A percentile compares a stretch with the other conserved stretches of the same genome.
phyloP scores from a whole-genome alignment of 2,113 vertebrate species.

The Natator depressus region DNA sequence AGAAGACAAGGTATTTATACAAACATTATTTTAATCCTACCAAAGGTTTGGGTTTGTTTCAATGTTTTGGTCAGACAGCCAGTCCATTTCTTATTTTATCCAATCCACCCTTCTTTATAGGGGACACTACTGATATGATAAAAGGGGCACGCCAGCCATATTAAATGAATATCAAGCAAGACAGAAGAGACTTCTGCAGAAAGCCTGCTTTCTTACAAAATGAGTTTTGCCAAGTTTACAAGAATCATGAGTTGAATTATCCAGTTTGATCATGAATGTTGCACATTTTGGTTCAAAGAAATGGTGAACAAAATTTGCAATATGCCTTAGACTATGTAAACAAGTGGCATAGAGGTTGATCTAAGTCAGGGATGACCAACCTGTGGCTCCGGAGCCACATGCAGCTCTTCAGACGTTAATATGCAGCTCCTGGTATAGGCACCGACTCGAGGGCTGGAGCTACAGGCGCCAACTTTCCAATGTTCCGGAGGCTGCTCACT shows the following conservation, averaged over 20 bases:
- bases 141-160: not conserved
- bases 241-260: not conserved
- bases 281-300: not conserved
- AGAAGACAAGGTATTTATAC: accelerated
- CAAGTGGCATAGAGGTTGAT: not conserved
- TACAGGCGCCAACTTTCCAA: too few species aligned
- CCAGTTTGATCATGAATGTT: not conserved
- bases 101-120: not conserved
- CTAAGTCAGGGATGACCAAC: not conserved
- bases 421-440: too few species aligned
- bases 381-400: too few species aligned
- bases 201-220: not conserved
- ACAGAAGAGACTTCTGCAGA: not conserved
- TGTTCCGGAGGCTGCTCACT: too few species aligned
- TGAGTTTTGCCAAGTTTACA: not conserved
- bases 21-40: not conserved
- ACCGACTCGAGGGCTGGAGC: too few species aligned
- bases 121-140: not conserved
- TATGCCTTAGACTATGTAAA: not conserved
- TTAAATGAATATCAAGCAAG: not conserved
- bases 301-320: not conserved
- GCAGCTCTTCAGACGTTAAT: too few species aligned
- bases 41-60: not conserved
- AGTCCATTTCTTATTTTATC: not conserved
- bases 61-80: not conserved